These are phyloP conservation scores for Notolepis coatsorum DNA, from an alignment of 2,797 vertebrate species.

Conservation along the genomic window DNA sequence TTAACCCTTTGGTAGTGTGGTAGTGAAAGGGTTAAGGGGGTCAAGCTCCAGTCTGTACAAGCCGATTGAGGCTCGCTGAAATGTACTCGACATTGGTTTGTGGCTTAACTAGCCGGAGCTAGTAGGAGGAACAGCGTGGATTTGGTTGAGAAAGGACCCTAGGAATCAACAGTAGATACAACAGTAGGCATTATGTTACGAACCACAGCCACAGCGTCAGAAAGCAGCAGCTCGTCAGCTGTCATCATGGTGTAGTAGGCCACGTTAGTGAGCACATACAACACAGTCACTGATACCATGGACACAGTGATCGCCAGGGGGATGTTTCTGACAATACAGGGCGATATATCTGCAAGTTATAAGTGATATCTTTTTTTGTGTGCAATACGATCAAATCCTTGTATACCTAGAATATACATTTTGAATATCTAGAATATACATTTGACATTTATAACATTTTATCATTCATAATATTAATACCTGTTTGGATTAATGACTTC, in stretches of 20 bases:
- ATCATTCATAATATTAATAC: too few relatives aligned
- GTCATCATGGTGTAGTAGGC: constrained; percentile 94
- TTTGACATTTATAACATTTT: not conserved
- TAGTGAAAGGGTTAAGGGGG: too few relatives aligned
- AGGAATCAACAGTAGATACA: too few relatives aligned
- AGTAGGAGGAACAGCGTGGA: too few relatives aligned
- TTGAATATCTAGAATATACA: not conserved
- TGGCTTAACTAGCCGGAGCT: too few relatives aligned
- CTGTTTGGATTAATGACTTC: constrained; percentile 90
- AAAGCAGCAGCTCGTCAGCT: constrained; percentile 87
- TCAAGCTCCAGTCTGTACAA: too few relatives aligned
- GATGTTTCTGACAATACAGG: constrained; percentile 80
- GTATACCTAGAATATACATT: not conserved
- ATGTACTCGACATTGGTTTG: too few relatives aligned
- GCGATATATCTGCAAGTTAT: constrained; percentile 64
- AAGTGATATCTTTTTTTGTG: not conserved
- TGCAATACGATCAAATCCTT: not conserved
- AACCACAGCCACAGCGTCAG: constrained; percentile 95
- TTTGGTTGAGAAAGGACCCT: too few relatives aligned
- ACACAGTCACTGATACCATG: constrained; percentile 91
- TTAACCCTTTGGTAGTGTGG: too few relatives aligned
- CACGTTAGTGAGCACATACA: constrained; percentile 94
- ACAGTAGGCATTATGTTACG: too few relatives aligned
- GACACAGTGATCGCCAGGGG: constrained; percentile 93
- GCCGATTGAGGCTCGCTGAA: too few relatives aligned